Percentiles rank a stretch among this genome's conserved stretches.
Conservation (phyloP, 2,797 vertebrate species). For the Uromys caudimaculatus region DNA sequence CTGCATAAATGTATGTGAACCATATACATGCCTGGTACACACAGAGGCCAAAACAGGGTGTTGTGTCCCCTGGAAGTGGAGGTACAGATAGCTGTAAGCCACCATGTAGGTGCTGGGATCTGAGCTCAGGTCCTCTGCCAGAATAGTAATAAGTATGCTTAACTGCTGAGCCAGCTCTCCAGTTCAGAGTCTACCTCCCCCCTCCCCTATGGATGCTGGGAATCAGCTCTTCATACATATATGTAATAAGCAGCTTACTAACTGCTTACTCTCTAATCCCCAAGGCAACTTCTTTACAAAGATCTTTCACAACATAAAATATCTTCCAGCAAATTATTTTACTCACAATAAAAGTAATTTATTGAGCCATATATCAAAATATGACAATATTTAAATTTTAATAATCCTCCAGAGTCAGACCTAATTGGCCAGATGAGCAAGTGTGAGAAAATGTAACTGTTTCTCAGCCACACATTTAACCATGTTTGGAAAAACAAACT, state of each 20-base stretch:
- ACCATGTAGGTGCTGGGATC: too few species aligned
- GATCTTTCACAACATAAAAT: neutral
- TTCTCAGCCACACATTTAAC: neutral
- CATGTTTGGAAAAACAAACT: neutral
- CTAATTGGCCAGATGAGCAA: neutral
- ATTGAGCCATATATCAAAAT: slow-evolving; percentile 29
- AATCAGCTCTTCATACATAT: neutral
- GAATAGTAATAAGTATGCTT: neutral
- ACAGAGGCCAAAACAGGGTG: neutral
- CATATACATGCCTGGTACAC: too few species aligned
- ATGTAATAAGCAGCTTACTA: neutral
- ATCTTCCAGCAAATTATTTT: neutral
- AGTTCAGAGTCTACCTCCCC: neutral
- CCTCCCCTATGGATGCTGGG: neutral
- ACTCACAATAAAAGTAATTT: slow-evolving; percentile 25
- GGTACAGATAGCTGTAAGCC: neutral
- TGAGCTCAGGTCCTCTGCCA: neutral
- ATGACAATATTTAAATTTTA: neutral
- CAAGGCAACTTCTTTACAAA: neutral
- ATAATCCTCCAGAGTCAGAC: neutral
- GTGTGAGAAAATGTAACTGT: neutral
- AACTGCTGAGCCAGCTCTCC: neutral
- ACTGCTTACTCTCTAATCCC: neutral
- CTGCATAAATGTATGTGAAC: neutral
- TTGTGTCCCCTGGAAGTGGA: neutral